Evolutionary conservation across 2,888 invertebrate species (phyloP).

Genomic region (Phanerotoma sp.): DNA sequence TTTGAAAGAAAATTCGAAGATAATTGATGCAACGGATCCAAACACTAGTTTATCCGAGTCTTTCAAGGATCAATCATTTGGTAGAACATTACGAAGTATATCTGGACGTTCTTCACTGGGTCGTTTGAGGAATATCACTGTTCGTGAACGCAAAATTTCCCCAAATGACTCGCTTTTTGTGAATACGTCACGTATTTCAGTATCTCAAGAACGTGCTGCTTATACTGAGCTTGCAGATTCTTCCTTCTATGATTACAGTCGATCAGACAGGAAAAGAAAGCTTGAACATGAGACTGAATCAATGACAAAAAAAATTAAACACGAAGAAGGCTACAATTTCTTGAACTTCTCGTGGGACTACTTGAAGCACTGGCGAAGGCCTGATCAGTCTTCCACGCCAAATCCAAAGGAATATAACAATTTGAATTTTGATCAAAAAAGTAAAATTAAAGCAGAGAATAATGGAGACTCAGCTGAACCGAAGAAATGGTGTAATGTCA

Average conservation of each 20-base stretch:
- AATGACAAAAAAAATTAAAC: constrained; percentile 43
- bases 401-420: constrained; percentile 38
- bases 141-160: constrained; percentile 46
- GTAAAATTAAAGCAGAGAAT: constrained; percentile 32
- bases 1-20: constrained; percentile 45
- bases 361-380: constrained; percentile 42
- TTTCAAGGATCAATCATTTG: constrained; percentile 47
- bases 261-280: constrained; percentile 46
- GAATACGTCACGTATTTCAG: constrained; percentile 46
- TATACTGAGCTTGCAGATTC: constrained; percentile 37
- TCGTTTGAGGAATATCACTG: constrained; percentile 45
- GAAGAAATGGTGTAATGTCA: constrained; percentile 49
- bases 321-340: constrained; percentile 38
- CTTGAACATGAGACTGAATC: constrained; percentile 27
- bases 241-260: constrained; percentile 38
- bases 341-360: constrained; percentile 44
- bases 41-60: constrained; percentile 16
- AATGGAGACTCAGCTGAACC: constrained; percentile 30
- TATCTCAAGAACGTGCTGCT: constrained; percentile 36
- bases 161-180: constrained; percentile 53
- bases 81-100: constrained; percentile 49
- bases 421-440: constrained; percentile 37
- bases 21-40: constrained; percentile 32
- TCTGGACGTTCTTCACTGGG: constrained; percentile 49
- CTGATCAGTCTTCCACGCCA: constrained; percentile 46